A percentile compares a stretch with the other conserved stretches of the same genome.
phyloP scores from a whole-genome alignment of 2,888 invertebrate species.

The Carcina quercana region DNA sequence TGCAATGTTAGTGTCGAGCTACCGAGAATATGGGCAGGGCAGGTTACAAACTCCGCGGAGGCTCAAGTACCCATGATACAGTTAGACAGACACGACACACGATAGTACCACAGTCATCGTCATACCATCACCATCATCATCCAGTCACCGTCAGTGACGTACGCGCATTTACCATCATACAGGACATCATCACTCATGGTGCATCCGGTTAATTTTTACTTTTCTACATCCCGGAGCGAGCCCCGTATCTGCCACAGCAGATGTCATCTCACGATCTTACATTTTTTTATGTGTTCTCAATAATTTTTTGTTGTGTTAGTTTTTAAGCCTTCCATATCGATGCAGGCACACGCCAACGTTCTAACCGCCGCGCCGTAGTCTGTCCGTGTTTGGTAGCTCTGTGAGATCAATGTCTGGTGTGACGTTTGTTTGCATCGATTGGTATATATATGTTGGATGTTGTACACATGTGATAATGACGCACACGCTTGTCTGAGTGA shows the following conservation, averaged over 20 bases:
- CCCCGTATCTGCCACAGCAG: conserved; percentile 32
- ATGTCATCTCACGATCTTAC: conserved; percentile 58
- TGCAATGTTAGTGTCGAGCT: conserved; percentile 12
- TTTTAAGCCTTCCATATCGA: conserved; percentile 46
- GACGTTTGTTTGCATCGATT: conserved; percentile 23
- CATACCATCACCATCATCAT: conserved; percentile 39
- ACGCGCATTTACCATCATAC: conserved; percentile 20
- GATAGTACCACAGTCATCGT: conserved; percentile 41
- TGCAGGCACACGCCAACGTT: conserved; percentile 43
- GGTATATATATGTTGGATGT: conserved; percentile 62
- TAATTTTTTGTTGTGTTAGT: conserved; percentile 52
- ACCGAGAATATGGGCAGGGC: conserved; percentile 6
- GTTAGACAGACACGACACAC: conserved; percentile 59
- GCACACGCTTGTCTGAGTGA: conserved; percentile 47
- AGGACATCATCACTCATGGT: conserved; percentile 29
- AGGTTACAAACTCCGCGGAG: conserved; percentile 1
- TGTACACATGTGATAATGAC: conserved; percentile 56
- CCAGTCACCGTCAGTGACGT: conserved; percentile 20
- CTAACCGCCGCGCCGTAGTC: too few relatives aligned
- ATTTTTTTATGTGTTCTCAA: conserved; percentile 57
- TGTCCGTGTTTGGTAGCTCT: too few relatives aligned
- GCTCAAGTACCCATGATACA: conserved; percentile 22
- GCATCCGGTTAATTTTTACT: conserved; percentile 38
- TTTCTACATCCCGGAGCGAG: conserved; percentile 34
- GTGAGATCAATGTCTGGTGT: background rate